phyloP scores from a whole-genome alignment of 2,888 invertebrate genomes.

The Cordilura impudica region DNA sequence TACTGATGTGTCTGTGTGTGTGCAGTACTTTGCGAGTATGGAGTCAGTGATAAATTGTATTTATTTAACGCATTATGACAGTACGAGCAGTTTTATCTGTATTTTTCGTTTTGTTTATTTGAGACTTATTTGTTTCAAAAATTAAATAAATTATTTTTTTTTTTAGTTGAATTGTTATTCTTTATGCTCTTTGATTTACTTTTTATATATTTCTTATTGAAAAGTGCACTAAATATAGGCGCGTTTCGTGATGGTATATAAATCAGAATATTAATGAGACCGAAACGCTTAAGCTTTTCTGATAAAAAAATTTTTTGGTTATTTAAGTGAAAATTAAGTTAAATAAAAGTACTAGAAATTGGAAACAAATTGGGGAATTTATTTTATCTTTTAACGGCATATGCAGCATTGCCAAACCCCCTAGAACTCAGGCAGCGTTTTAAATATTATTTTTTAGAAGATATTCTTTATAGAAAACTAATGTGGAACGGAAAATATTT shows the following conservation, averaged over 20 bases:
- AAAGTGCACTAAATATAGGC: background rate
- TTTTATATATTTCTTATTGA: background rate
- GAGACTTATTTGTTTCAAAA: slow-evolving; percentile 26
- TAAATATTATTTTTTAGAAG: too few relatives aligned
- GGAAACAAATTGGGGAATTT: too few relatives aligned
- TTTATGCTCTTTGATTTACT: background rate
- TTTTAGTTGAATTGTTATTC: background rate
- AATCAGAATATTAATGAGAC: background rate
- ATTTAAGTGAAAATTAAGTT: too few relatives aligned
- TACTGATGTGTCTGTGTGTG: background rate
- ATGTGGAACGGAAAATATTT: too few relatives aligned
- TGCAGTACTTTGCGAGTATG: background rate
- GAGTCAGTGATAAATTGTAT: slow-evolving; percentile 50
- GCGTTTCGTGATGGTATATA: background rate
- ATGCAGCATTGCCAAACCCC: too few relatives aligned
- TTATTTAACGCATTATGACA: slow-evolving; percentile 54
- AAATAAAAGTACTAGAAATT: too few relatives aligned
- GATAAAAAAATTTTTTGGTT: too few relatives aligned
- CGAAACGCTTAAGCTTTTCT: too few relatives aligned
- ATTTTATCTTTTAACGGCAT: too few relatives aligned
- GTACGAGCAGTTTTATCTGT: slow-evolving; percentile 4
- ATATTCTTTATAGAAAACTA: too few relatives aligned
- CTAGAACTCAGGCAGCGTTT: too few relatives aligned
- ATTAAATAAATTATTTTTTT: slow-evolving; percentile 29
- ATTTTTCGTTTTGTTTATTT: slow-evolving; percentile 34